Evolutionary conservation across 2,888 invertebrate species (phyloP), one percentile per base, ranked within the genome.

Genomic region (Limnephilus rhombicus): DNA sequence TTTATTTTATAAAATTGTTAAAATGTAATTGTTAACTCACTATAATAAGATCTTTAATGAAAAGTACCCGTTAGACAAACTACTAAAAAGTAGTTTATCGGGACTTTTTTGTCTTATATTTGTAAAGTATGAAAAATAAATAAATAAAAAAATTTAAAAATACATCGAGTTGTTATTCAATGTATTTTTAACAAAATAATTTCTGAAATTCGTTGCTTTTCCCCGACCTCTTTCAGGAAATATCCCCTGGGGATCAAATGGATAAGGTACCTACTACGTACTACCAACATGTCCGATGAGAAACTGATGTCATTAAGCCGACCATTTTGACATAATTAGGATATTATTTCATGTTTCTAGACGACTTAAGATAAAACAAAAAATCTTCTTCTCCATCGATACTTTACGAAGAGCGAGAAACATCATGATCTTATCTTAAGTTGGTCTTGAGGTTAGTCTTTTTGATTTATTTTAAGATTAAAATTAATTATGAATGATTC

Each of bases 281-380:
- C 5, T 9, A 41, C 41, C 41, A 18, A 53, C 29, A 86, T 49
- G 49, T 86, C 49, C 49, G 3, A 53, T 15, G 29, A 5, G 49
- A 49, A 49, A 34, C 31, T n/a, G 11, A 15, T n/a, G 86, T 86
- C 86, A 86, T 86, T 86, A 49, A 86, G 86, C 15, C 29, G n/a
- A 45, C 31, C 45, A 31, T 86, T 49, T 41, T 86, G 86, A 41
- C 86, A 86, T 86, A 45, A 86, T 86, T 37, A 86, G 31, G 86
- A 45, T 86, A 86, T 86, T 49, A 49, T 86, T 86, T 86, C 86
- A 31, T 86, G 49, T 86, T 86, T 18, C 49, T 31, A 41, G 49
- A 45, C 49, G 45, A 37, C 31, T n/a, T 24, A 86, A 41, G 53
- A 86, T 45, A 12, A 29, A 45, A 86, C 49, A 86, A 45, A 37